phyloP scores from a whole-genome alignment of 2,113 vertebrate genomes.

The Struthidea cinerea region DNA sequence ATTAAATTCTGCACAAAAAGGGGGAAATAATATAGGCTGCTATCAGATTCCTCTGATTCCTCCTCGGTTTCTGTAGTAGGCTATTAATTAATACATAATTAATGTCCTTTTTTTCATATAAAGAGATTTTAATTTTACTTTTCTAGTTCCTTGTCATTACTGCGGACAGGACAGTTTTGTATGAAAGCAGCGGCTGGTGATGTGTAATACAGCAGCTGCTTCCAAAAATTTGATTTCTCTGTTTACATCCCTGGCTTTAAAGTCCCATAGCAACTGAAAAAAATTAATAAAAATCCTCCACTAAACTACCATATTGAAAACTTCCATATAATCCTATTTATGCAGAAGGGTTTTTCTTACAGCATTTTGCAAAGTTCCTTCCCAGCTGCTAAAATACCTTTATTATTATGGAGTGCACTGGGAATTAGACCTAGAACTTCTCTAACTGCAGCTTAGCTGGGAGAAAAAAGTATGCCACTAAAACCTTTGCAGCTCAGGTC shows the following conservation, averaged over 20 bases:
- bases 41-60: background rate
- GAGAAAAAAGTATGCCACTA: background rate
- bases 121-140: slow-evolving; percentile 27
- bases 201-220: slow-evolving; percentile 22
- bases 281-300: slow-evolving; percentile 2
- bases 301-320: slow-evolving; percentile 50
- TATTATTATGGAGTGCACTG: background rate
- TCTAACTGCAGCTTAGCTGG: background rate
- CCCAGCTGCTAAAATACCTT: slow-evolving; percentile 40
- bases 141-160: background rate
- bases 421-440: background rate
- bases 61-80: accelerated
- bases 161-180: background rate
- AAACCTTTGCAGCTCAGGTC: background rate
- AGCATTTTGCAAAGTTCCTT: slow-evolving; percentile 45
- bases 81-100: background rate
- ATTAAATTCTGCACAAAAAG: background rate
- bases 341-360: slow-evolving; percentile 28
- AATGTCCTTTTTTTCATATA: background rate
- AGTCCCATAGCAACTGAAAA: slow-evolving; percentile 54
- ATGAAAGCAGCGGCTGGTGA: background rate
- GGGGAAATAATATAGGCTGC: background rate
- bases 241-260: slow-evolving; percentile 54
- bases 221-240: slow-evolving; percentile 51
- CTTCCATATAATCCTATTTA: slow-evolving; percentile 56